Evolutionary conservation across 2,797 vertebrate genomes (phyloP), one percentile per base, ranked within the genome.

Genomic region (Urophycis tenuis): DNA sequence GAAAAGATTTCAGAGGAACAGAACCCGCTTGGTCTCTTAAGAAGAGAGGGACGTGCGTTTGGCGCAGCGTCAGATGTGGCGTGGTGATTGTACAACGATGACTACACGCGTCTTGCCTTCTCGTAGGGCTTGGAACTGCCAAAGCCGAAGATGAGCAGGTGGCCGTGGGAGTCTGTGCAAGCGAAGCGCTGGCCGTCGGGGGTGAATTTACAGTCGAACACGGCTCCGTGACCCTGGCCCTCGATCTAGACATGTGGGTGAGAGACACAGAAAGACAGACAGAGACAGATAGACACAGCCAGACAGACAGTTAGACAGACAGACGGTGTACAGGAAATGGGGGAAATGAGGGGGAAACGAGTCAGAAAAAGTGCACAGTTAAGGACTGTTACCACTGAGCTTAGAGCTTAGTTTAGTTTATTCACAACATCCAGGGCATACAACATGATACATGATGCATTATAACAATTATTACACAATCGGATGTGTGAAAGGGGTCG

Each of bases 141-240:
- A 74, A 98, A 98, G 29, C 97, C 97, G 91, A 98, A 98, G 88
- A 98, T 94, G 82, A 99, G 86, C 77, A 99, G 92, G 88, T 99
- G 97, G 36, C 98, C 98, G 35, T 99, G 97, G 75, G 98, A 99
- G 89, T 99, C 98, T 60, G 97, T 99, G 87, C 95, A 96, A 71
- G 97, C 96, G 53, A 99, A 97, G 80, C 96, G 96, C 70, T 98
- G 96, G 74, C 97, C 98, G 75, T 99, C 96, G 6, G 95, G 94
- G 67, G 97, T 98, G 87, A 99, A 97, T 86, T 99, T 99, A 87
- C 98, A 98, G 86, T 99, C 98, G 82, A 98, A 98, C 70, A 99
- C 97, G 31, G 98, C 97, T 80, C 98, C 98, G 0, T 98, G 96
- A 80, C 98, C 97, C 89, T 99, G 97, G 45, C 96, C 97, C 89